Percentiles rank a stretch among this genome's conserved stretches.
phyloP scores from a whole-genome alignment of 2,888 invertebrate genomes.

The Harpagoxenus sublaevis region DNA sequence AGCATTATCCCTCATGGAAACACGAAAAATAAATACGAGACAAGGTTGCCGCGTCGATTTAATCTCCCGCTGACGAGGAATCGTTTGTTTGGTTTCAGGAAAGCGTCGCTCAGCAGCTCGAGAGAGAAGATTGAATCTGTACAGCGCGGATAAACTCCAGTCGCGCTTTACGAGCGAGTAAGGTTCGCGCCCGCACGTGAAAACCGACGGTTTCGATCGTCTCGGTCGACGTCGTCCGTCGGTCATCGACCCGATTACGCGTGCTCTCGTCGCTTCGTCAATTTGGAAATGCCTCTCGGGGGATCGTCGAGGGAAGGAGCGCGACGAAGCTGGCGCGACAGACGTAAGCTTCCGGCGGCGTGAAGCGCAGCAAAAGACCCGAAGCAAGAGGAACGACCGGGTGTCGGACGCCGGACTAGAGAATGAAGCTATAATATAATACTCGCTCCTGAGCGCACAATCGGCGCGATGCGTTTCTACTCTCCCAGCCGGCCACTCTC shows the following conservation, averaged over 20 bases:
- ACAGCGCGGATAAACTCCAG: background rate
- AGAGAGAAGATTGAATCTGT: background rate
- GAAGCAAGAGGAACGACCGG: background rate
- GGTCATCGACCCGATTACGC: slow-evolving; percentile 1
- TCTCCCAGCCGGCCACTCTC: background rate
- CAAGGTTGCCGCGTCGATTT: slow-evolving; percentile 5
- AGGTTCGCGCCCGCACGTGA: background rate
- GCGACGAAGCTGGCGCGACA: slow-evolving; percentile 36
- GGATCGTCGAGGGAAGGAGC: slow-evolving; percentile 24
- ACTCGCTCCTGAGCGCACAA: slow-evolving; percentile 12
- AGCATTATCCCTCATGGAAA: slow-evolving; percentile 10
- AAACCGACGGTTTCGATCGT: background rate
- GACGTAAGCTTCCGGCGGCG: slow-evolving; percentile 14
- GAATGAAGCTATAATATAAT: slow-evolving; percentile 23
- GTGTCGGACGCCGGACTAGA: background rate
- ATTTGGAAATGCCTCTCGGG: slow-evolving; percentile 22
- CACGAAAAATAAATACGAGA: slow-evolving; percentile 19
- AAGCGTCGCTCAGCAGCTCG: background rate
- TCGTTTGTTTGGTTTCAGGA: slow-evolving; percentile 36
- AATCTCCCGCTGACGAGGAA: slow-evolving; percentile 15
- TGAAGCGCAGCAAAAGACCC: background rate
- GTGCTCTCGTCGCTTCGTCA: background rate
- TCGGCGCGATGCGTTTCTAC: slow-evolving; percentile 17
- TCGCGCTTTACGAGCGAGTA: background rate
- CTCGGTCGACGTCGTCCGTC: background rate